Evolutionary conservation across 2,797 vertebrate genomes (phyloP).

Genomic region (Anolis apletophallus): DNA sequence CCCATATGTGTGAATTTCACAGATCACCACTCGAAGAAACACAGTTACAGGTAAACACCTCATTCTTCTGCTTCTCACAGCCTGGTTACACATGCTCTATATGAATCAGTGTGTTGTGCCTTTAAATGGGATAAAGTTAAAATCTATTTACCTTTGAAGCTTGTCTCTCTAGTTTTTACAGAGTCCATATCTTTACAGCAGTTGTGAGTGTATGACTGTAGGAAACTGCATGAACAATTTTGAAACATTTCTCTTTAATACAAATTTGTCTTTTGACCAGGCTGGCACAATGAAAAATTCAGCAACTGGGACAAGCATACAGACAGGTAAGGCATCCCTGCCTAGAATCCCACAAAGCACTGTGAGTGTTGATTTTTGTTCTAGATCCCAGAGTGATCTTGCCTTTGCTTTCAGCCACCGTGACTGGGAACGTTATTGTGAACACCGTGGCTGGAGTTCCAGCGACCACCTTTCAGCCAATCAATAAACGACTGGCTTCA

Average conservation of each 20-base stretch:
- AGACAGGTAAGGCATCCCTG: constrained; percentile 82
- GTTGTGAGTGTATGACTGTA: background rate
- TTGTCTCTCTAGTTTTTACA: background rate
- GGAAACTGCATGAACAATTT: constrained; percentile 3
- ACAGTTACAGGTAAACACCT: no score
- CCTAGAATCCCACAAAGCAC: background rate
- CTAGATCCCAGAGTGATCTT: constrained; percentile 33
- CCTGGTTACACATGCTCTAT: no score
- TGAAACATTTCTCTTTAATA: constrained; percentile 36
- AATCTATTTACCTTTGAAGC: background rate
- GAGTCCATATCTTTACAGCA: background rate
- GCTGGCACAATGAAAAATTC: constrained; percentile 90
- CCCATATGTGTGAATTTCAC: no score
- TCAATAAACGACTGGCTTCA: constrained; percentile 89
- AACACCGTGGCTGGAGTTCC: constrained; percentile 90
- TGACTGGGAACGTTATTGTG: constrained; percentile 91
- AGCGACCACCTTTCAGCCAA: constrained; percentile 88
- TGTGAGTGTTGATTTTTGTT: background rate
- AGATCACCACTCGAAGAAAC: no score
- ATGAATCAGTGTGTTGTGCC: no score
- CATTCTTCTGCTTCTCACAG: no score
- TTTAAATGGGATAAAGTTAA: background rate
- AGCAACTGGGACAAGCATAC: constrained; percentile 87
- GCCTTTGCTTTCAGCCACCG: constrained; percentile 80
- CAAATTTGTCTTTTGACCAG: constrained; percentile 74